A percentile compares a stretch with the other conserved stretches of the same genome.
Evolutionary conservation across 2,888 invertebrate species (phyloP).

Genomic region (Lapara coniferarum): DNA sequence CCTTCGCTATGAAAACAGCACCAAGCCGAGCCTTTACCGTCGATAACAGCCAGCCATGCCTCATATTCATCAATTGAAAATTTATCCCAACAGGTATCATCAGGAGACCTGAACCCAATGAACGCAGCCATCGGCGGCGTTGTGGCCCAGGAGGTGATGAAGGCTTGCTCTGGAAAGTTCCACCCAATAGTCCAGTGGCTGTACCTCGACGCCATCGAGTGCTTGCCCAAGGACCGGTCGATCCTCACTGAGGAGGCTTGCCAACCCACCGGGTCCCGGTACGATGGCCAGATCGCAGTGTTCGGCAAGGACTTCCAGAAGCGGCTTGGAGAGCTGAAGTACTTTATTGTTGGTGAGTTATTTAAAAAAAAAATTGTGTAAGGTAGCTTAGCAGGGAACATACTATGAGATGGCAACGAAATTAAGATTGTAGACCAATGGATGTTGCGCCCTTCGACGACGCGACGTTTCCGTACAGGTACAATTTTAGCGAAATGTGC

Average conservation of each 20-base stretch:
- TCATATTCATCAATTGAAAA: no score
- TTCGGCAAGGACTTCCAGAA: conserved; percentile 96
- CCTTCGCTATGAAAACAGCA: background rate
- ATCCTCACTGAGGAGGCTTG: conserved; percentile 89
- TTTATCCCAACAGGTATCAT: conserved; percentile 73
- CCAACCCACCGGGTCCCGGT: conserved; percentile 87
- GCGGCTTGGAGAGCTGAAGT: conserved; percentile 90
- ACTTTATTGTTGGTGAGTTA: conserved; percentile 88
- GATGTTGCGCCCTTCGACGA: no score
- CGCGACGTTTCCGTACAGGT: no score
- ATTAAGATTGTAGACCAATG: no score
- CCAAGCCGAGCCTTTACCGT: no score
- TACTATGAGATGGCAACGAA: no score
- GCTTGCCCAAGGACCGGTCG: conserved; percentile 88
- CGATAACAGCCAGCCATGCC: no score
- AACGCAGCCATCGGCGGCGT: conserved; percentile 97
- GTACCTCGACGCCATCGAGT: conserved; percentile 98
- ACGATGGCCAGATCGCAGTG: conserved; percentile 96
- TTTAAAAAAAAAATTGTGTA: no score
- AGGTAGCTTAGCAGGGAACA: no score
- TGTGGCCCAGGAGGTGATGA: conserved; percentile 99
- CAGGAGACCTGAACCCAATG: conserved; percentile 94
- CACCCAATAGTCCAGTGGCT: conserved; percentile 96
- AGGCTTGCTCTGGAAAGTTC: conserved; percentile 98
- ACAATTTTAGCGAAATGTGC: no score